Conservation (phyloP, 1,140 invertebrate species). For the Cydia splendana region DNA sequence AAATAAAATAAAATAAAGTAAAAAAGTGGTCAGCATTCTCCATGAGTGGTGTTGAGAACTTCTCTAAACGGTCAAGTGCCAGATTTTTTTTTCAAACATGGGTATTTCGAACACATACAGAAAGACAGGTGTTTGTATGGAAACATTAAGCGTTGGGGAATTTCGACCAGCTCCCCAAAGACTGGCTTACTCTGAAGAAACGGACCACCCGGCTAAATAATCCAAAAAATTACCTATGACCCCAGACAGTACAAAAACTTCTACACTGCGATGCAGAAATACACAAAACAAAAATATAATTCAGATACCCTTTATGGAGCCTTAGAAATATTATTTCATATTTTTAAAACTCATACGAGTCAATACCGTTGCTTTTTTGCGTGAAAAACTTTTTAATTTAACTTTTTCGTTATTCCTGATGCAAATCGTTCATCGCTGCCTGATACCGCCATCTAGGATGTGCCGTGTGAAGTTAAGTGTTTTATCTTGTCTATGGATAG, state of each 20-base stretch:
- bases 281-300: neutral
- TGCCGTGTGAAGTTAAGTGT: neutral
- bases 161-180: slow-evolving; percentile 51
- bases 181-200: slow-evolving; percentile 62
- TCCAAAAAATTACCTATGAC: slow-evolving; percentile 21
- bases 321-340: neutral
- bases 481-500: neutral
- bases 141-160: slow-evolving; percentile 43
- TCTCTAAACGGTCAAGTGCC: slow-evolving; percentile 66
- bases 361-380: neutral
- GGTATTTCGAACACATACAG: slow-evolving; percentile 55
- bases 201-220: slow-evolving; percentile 44
- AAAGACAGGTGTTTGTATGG: slow-evolving; percentile 51
- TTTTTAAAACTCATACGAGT: neutral
- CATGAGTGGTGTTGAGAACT: slow-evolving; percentile 65
- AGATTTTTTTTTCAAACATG: slow-evolving; percentile 57
- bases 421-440: neutral
- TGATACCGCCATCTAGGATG: slow-evolving; percentile 1
- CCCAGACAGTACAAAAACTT: neutral
- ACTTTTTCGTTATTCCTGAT: neutral
- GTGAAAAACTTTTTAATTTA: slow-evolving; percentile 20
- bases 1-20: neutral
- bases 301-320: neutral
- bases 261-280: neutral
- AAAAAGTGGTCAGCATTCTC: slow-evolving; percentile 57